phyloP scores from a whole-genome alignment of 2,113 vertebrate genomes.

The Monarcha castaneiventris region DNA sequence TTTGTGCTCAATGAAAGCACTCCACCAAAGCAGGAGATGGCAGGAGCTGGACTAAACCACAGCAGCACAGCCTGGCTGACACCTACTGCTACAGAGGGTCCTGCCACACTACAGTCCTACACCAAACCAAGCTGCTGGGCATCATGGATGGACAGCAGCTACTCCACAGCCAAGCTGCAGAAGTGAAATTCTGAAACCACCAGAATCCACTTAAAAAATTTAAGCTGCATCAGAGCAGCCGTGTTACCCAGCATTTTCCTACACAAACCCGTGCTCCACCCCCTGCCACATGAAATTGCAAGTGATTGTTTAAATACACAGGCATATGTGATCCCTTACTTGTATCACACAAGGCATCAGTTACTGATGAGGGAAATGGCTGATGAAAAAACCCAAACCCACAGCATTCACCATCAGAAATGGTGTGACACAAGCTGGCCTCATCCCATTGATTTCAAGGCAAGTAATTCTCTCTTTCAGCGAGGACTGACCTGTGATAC shows the following conservation, averaged over 20 bases:
- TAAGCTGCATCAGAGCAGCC: background rate
- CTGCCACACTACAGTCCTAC: background rate
- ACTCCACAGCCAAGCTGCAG: background rate
- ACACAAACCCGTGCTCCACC: background rate
- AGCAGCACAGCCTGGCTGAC: background rate
- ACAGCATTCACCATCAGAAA: background rate
- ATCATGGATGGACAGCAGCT: background rate
- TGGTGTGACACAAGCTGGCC: background rate
- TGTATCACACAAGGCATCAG: rapidly evolving
- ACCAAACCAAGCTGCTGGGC: background rate
- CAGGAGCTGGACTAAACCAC: background rate
- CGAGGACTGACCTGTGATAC: rapidly evolving
- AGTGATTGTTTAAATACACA: background rate
- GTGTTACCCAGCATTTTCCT: background rate
- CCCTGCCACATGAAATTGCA: background rate
- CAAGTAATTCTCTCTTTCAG: background rate
- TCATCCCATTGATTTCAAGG: background rate
- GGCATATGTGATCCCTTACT: background rate
- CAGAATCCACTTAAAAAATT: background rate
- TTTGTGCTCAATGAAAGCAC: background rate
- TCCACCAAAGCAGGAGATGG: background rate
- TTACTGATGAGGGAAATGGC: background rate
- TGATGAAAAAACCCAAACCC: background rate
- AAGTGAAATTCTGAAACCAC: background rate
- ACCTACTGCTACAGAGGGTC: background rate